A percentile compares a stretch with the other conserved stretches of the same genome.
Evolutionary conservation across 2,888 invertebrate species (phyloP).

Genomic region (Phorcus lineatus): DNA sequence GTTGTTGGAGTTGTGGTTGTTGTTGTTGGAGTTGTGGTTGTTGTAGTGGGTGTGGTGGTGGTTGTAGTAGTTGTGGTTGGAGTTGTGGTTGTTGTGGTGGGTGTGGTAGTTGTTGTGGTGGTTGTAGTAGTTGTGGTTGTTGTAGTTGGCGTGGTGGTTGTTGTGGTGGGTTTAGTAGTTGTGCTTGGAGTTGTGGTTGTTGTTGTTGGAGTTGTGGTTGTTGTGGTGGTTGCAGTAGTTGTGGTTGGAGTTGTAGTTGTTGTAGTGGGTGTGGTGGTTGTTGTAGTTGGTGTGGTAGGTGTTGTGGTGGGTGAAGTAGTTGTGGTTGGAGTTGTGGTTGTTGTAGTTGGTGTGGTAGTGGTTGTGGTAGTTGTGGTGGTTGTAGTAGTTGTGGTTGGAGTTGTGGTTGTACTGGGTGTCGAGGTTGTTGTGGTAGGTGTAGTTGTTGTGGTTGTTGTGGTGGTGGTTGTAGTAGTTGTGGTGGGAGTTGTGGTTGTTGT

Average conservation of each 20-base stretch:
- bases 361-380: not conserved
- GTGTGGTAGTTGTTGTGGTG: constrained; percentile 4
- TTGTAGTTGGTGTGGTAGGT: not conserved
- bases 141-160: not conserved
- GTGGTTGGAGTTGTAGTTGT: not conserved
- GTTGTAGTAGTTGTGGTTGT: not conserved
- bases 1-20: not conserved
- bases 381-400: not conserved
- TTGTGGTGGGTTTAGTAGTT: not conserved
- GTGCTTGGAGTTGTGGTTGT: not conserved
- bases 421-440: too few species aligned
- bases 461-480: too few species aligned
- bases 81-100: not conserved
- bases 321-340: not conserved
- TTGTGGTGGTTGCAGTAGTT: not conserved
- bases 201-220: not conserved
- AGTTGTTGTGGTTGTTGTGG: too few species aligned
- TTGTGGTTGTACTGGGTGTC: not conserved
- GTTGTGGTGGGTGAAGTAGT: not conserved
- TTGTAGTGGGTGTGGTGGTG: not conserved
- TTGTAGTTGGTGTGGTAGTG: not conserved
- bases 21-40: not conserved
- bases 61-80: not conserved
- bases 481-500: too few species aligned
- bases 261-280: not conserved